A percentile compares a stretch with the other conserved stretches of the same genome.
These are phyloP conservation scores for Stomatorhinus ivindoensis DNA, from an alignment of 2,113 vertebrate species.

Conservation along the genomic window DNA sequence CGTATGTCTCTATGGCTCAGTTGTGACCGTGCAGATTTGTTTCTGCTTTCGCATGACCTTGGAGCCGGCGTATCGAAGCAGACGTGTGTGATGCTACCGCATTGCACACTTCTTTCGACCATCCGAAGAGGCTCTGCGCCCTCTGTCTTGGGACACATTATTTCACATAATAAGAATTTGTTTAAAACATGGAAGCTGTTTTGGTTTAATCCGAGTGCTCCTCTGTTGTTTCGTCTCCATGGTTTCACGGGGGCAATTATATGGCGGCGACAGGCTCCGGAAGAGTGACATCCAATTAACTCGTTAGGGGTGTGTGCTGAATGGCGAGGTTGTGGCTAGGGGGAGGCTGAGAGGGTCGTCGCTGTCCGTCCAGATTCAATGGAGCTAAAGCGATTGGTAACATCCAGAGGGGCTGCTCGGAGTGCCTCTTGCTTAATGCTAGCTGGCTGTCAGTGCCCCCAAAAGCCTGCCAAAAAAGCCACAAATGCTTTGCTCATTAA, in stretches of 20 bases:
- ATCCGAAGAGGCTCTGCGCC: not conserved
- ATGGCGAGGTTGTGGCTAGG: not conserved
- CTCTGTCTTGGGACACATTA: not conserved
- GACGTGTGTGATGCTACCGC: not conserved
- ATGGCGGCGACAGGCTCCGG: not conserved
- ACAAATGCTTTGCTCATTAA: not conserved
- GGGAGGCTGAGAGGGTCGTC: not conserved
- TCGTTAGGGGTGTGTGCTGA: not conserved
- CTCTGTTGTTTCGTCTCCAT: conserved; percentile 8
- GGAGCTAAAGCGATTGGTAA: not conserved
- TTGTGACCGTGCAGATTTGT: not conserved
- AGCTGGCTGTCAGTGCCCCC: not conserved
- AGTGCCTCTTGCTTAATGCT: not conserved
- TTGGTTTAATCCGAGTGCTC: not conserved
- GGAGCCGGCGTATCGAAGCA: not conserved
- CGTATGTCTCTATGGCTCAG: not conserved
- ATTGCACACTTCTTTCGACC: not conserved
- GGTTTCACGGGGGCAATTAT: not conserved
- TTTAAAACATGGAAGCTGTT: not conserved
- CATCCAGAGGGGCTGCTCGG: not conserved
- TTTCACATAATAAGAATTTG: conserved; percentile 1
- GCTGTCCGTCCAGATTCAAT: not conserved
- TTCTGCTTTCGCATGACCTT: not conserved
- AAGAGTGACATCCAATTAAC: conserved; percentile 8
- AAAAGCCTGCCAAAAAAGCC: not conserved